A percentile compares a stretch with the other conserved stretches of the same genome.
Conservation (phyloP, 2,888 invertebrate species). For the Drosophila prostipennis region DNA sequence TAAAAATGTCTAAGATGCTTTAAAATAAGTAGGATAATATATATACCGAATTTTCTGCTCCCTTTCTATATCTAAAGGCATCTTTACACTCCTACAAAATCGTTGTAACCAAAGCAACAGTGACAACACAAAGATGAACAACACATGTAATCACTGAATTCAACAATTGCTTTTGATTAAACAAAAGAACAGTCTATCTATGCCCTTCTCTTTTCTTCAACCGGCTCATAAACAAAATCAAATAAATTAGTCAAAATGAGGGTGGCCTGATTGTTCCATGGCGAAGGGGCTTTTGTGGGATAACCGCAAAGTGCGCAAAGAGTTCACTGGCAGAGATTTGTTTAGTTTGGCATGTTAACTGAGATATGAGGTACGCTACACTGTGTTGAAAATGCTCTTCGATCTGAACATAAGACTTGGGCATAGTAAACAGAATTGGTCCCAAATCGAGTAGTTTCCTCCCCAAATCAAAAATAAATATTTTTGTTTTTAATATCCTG, state of each 20-base stretch:
- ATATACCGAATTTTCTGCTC: neutral
- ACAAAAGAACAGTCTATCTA: conserved; percentile 64
- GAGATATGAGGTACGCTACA: conserved; percentile 35
- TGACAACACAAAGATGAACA: conserved; percentile 33
- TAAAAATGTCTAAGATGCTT: no score
- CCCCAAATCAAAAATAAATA: no score
- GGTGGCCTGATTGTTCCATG: conserved; percentile 61
- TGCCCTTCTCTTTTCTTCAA: conserved; percentile 34
- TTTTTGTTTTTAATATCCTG: no score
- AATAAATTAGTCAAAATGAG: conserved; percentile 77
- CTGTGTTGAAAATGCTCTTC: neutral
- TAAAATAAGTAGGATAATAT: no score
- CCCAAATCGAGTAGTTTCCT: no score
- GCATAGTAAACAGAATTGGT: no score
- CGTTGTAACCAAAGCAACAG: conserved; percentile 30
- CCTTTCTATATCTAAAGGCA: conserved; percentile 32
- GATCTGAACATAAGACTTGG: neutral
- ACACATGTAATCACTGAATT: conserved; percentile 61
- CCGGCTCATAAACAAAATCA: conserved; percentile 66
- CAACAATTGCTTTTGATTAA: conserved; percentile 81
- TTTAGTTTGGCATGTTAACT: conserved; percentile 40
- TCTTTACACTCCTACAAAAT: conserved; percentile 26
- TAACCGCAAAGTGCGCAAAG: conserved; percentile 63
- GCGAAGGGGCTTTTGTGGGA: conserved; percentile 28
- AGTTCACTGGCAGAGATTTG: conserved; percentile 33